Evolutionary conservation across 2,113 vertebrate species (phyloP).

Genomic region (Sminthopsis crassicaudata): DNA sequence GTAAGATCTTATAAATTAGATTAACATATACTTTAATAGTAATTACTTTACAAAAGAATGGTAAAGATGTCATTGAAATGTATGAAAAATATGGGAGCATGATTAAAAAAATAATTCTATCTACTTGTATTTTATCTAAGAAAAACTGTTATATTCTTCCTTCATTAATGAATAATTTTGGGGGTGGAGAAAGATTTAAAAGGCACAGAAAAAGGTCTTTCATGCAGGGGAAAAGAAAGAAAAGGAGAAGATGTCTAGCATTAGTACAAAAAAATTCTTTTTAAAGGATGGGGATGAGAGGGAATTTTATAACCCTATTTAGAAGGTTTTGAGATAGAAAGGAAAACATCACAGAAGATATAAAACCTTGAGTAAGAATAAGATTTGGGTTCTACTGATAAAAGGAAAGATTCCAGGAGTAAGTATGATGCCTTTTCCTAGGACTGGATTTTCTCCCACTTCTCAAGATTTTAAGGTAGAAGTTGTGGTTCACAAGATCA

Average conservation of each 20-base stretch:
- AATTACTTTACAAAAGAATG: neutral
- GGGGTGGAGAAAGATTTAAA: neutral
- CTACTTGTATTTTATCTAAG: neutral
- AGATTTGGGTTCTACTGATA: neutral
- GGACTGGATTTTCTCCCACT: neutral
- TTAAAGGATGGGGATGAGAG: neutral
- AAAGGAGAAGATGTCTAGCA: neutral
- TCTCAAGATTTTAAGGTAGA: neutral
- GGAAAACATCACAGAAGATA: neutral
- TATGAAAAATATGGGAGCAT: neutral
- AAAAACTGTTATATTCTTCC: neutral
- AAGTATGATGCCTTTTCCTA: neutral
- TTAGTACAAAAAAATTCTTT: neutral
- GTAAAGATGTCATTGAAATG: neutral
- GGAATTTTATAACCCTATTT: neutral
- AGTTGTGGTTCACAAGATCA: neutral
- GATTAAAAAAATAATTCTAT: neutral
- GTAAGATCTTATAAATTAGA: neutral
- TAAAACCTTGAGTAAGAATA: neutral
- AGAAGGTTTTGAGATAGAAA: neutral
- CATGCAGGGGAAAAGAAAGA: neutral
- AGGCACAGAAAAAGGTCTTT: neutral
- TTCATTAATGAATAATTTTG: neutral
- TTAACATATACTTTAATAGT: neutral
- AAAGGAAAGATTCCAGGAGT: neutral